Conservation (phyloP, 1,140 invertebrate species). For the Philotrypesis tridentata region DNA sequence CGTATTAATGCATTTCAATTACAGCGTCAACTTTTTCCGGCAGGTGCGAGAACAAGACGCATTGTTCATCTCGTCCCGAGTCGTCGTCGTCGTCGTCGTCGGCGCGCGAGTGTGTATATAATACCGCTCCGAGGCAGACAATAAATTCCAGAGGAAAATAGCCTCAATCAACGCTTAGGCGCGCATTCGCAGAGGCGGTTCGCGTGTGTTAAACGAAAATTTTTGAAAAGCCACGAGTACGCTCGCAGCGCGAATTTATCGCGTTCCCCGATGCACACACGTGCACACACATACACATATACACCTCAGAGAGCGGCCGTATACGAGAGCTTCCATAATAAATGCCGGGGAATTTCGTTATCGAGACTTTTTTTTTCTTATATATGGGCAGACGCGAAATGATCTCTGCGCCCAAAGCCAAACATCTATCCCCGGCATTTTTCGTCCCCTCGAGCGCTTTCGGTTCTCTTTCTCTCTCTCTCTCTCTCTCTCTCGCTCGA, state of each 20-base stretch:
- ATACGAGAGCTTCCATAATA: slow-evolving; percentile 7
- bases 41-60: neutral
- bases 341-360: slow-evolving; percentile 20
- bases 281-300: too few species aligned
- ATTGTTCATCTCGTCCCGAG: too few species aligned
- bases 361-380: neutral
- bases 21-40: neutral
- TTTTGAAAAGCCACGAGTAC: neutral
- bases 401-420: neutral
- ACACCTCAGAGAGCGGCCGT: too few species aligned
- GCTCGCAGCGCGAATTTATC: neutral
- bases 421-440: neutral
- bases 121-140: neutral
- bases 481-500: slow-evolving; percentile 19
- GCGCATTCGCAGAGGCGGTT: neutral
- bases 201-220: neutral
- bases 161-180: neutral
- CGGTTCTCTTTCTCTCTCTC: slow-evolving; percentile 37
- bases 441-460: slow-evolving; percentile 11
- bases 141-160: neutral
- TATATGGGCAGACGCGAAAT: neutral
- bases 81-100: too few species aligned
- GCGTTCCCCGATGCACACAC: too few species aligned
- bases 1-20: neutral
- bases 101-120: neutral